Evolutionary conservation across 2,797 vertebrate genomes (phyloP).

Genomic region (Sebastes baramenuke): DNA sequence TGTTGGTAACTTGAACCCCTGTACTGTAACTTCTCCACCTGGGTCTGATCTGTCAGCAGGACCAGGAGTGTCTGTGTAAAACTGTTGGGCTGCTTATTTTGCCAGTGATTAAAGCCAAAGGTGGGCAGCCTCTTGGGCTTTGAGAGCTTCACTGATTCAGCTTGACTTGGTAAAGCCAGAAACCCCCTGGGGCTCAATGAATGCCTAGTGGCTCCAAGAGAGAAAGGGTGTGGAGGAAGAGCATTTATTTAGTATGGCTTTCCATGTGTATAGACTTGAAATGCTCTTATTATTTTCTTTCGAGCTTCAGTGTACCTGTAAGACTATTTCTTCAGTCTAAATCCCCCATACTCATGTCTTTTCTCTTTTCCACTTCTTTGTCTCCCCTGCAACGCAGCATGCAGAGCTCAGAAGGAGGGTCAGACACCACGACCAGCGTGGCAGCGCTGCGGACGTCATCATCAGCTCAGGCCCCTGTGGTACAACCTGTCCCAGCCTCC

Average conservation of each 20-base stretch:
- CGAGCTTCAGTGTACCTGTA: background rate
- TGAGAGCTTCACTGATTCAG: conserved; percentile 50
- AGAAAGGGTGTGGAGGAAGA: conserved; percentile 13
- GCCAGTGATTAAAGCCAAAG: conserved; percentile 59
- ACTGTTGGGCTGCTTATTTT: conserved; percentile 38
- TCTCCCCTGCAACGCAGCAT: conserved; percentile 79
- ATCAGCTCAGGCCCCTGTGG: conserved; percentile 90
- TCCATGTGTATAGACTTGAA: conserved; percentile 9
- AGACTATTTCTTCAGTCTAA: conserved; percentile 9
- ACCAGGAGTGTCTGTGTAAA: conserved; percentile 17
- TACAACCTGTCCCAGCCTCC: conserved; percentile 93
- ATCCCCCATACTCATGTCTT: conserved; percentile 6
- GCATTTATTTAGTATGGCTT: conserved; percentile 31
- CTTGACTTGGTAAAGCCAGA: conserved; percentile 51
- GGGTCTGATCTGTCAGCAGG: conserved; percentile 22
- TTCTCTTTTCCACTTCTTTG: conserved; percentile 12
- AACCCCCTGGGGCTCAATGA: conserved; percentile 17
- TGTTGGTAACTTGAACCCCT: conserved; percentile 51
- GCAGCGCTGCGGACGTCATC: conserved; percentile 86
- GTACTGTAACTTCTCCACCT: conserved; percentile 46
- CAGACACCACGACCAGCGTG: conserved; percentile 89
- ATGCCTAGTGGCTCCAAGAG: conserved; percentile 23
- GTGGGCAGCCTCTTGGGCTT: conserved; percentile 40
- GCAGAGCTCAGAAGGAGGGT: conserved; percentile 93
- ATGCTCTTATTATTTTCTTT: conserved; percentile 23